Evolutionary conservation across 2,888 invertebrate species (phyloP), one percentile per base, ranked within the genome.

Genomic region (Xylota segnis): DNA sequence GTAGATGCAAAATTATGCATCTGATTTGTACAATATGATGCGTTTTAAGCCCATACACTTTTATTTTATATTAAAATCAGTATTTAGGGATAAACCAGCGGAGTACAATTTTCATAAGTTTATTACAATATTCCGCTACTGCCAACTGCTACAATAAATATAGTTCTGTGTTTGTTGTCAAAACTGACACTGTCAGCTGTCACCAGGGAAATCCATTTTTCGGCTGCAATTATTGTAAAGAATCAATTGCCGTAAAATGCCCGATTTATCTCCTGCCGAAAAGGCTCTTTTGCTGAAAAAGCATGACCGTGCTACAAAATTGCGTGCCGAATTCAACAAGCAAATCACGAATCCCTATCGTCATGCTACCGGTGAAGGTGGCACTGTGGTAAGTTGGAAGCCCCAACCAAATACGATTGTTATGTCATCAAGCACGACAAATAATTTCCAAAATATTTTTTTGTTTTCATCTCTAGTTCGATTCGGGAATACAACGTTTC

Each of bases 401-500:
- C 32, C 5, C 14, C 87, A 82, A 91, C 78, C 86, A 58, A 75
- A 83, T 40, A 14, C 74, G 18, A 66, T 81, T 90, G 90, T 92
- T 92, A 92, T 92, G 92, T 92, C 92, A 92, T 91, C 90, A 89
- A 61, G 14, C 29, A 74, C 27, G 71, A 71, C 14, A 58, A 63
- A 23, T 54, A 2, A 37, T 43, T 68, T 61, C 4, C 52, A 9
- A 50, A 54, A 59, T 23, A 68, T 27, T 70, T 61, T 23, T 23
- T 23, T 23, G 3, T 23, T 23, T 23, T 23, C 23, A n/a, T n/a
- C 58, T 89, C 89, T 88, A 98, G 98, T 96, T 97, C 91, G 98
- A 98, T 92, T 93, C 95, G n/a, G 96, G 95, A 9, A 88, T 97
- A 3, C 95, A 96, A 89, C 94, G 96, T 68, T 97, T 94, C 90